phyloP scores from a whole-genome alignment of 2,113 vertebrate genomes.

The Gopherus evgoodei region DNA sequence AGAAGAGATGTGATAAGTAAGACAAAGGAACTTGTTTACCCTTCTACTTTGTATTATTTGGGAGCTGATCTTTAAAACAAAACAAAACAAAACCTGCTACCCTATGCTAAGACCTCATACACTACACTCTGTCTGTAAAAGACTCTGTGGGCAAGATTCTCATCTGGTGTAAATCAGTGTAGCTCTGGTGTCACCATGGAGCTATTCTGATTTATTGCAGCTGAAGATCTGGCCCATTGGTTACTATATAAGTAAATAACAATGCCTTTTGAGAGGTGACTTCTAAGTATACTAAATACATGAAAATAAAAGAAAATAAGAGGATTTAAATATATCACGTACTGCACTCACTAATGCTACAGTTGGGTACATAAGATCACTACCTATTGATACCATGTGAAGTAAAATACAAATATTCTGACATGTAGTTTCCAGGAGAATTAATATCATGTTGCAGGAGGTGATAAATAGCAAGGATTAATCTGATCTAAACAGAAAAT shows the following conservation, averaged over 20 bases:
- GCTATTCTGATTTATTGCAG: neutral
- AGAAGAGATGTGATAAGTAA: neutral
- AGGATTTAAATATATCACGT: neutral
- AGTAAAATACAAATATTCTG: rapidly evolving
- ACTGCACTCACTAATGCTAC: neutral
- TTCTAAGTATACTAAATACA: neutral
- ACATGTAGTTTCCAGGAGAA: neutral
- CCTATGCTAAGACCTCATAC: rapidly evolving
- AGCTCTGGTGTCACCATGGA: neutral
- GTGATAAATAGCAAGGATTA: neutral
- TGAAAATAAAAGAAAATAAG: neutral
- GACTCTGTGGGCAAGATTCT: neutral
- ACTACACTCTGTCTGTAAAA: neutral
- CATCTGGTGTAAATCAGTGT: neutral
- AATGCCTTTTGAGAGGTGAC: neutral
- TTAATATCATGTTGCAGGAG: neutral
- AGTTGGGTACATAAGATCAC: neutral
- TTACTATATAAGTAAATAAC: neutral
- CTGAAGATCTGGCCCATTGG: neutral
- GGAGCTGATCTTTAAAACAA: neutral
- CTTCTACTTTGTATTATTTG: neutral
- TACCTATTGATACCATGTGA: neutral
- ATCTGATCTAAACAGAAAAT: neutral
- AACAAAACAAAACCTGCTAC: neutral
- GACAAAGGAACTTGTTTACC: neutral